A percentile compares a stretch with the other conserved stretches of the same genome.
Evolutionary conservation across 1,140 invertebrate species (phyloP).

Genomic region (Agraylea sexmaculata): DNA sequence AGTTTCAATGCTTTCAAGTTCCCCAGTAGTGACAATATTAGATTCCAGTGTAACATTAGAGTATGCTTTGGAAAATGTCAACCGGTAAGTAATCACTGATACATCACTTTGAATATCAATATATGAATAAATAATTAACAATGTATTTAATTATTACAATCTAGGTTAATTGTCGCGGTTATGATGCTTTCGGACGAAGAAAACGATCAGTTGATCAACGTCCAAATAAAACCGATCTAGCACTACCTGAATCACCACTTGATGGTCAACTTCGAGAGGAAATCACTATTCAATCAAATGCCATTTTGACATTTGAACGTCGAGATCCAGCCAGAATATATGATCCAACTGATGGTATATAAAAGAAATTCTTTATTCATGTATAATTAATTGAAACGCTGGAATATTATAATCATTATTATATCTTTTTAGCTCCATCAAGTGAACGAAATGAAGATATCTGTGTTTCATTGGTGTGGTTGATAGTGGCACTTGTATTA

Average conservation of each 20-base stretch:
- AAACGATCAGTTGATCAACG: slow-evolving; percentile 50
- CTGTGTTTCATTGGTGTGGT: slow-evolving; percentile 84
- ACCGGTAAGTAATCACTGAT: slow-evolving; percentile 52
- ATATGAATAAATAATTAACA: slow-evolving; percentile 10
- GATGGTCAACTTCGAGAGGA: slow-evolving; percentile 82
- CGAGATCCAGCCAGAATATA: slow-evolving; percentile 49
- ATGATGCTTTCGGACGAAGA: slow-evolving; percentile 75
- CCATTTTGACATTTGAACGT: slow-evolving; percentile 79
- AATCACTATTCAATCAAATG: slow-evolving; percentile 85
- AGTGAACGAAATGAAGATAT: slow-evolving; percentile 55
- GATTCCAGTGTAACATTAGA: slow-evolving; percentile 92
- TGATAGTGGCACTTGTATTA: slow-evolving; percentile 83
- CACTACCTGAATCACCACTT: slow-evolving; percentile 45
- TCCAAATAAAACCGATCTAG: slow-evolving; percentile 43
- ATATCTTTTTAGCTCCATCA: slow-evolving; percentile 15
- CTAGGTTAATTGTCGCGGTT: slow-evolving; percentile 81
- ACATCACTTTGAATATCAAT: slow-evolving; percentile 1
- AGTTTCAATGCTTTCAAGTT: slow-evolving; percentile 94
- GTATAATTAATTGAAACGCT: no score
- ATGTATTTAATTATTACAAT: slow-evolving; percentile 18
- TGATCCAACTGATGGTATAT: slow-evolving; percentile 58
- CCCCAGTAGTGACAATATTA: slow-evolving; percentile 85
- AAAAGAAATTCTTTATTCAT: slow-evolving; percentile 2
- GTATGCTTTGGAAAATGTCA: slow-evolving; percentile 93
- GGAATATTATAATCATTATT: neutral